Evolutionary conservation across 2,888 invertebrate genomes (phyloP).

Genomic region (Eudasyphora cyanicolor): DNA sequence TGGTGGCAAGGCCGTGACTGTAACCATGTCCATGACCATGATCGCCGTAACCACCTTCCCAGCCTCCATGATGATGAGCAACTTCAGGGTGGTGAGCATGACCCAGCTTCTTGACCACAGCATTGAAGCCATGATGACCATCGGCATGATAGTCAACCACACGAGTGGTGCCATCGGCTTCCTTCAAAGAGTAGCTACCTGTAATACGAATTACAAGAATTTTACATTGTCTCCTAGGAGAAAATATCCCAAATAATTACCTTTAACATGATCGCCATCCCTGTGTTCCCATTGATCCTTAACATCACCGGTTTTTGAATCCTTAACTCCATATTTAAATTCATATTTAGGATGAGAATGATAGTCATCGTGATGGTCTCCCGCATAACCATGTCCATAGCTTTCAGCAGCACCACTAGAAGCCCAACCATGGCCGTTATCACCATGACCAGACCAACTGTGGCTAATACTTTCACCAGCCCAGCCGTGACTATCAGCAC

Average conservation of each 20-base stretch:
- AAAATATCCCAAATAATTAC: slow-evolving; percentile 51
- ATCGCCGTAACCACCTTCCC: background rate
- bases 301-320: slow-evolving; percentile 36
- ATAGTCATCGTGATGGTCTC: slow-evolving; percentile 8
- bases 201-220: slow-evolving; percentile 47
- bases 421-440: slow-evolving; percentile 26
- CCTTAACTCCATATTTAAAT: slow-evolving; percentile 46
- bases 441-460: slow-evolving; percentile 41
- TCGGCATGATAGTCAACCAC: slow-evolving; percentile 81
- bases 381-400: slow-evolving; percentile 29
- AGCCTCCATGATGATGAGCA: slow-evolving; percentile 63
- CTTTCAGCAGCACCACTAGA: no score
- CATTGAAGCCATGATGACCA: slow-evolving; percentile 81
- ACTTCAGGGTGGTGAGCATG: slow-evolving; percentile 75
- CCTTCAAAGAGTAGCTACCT: slow-evolving; percentile 36
- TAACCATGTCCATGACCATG: background rate
- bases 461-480: slow-evolving; percentile 35
- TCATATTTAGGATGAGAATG: slow-evolving; percentile 36
- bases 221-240: background rate
- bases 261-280: slow-evolving; percentile 36
- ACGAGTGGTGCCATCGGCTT: slow-evolving; percentile 68
- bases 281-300: slow-evolving; percentile 33
- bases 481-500: slow-evolving; percentile 52
- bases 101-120: slow-evolving; percentile 80
- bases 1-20: background rate